Base-by-base conservation (phyloP, 2,888 invertebrate genomes). In the Crematogaster levior region DNA sequence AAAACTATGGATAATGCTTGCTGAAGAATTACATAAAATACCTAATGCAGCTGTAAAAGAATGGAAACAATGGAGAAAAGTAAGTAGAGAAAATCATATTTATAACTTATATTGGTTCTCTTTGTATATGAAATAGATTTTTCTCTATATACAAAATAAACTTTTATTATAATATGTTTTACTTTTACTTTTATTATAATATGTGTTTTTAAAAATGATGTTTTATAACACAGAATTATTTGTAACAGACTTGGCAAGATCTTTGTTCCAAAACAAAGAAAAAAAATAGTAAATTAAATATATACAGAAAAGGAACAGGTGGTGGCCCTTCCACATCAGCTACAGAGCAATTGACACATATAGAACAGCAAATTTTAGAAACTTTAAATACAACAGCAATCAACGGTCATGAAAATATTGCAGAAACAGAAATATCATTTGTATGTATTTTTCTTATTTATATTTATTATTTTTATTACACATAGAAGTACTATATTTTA, bases 1-100 rank as follows among this genome's bases (percentile, higher is more conserved):
- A 40, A 37, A 3, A n/a, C 12, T 40, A 21, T 61, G 37, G 37
- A 61, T 40, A n/a, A 2, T 0, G 12, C 12, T 61, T 7, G 21
- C 37, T 6, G 61, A 61, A 61, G 37, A 61, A n/a, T 21, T 61
- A 12, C 37, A 61, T 61, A 61, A 61, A 21, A 61, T 61, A 34
- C 61, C 61, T 10, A 61, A 61, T 4, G 37, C 21, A 37, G 37
- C 61, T 18, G n/a, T 61, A 21, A 61, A 61, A 61, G 61, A 61
- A 0, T 61, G 61, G 37, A 61, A 61, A 61, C 61, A 61, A 37
- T 40, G 37, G 61, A 61, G 61, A 37, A 61, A 61, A 3, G 60
- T 60, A 60, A 9, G 60, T 34, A 60, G 1, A 34, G 18, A 9
- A 18, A 18, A n/a, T n/a, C 7, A 5, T 60, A 37, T 60, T 61